Evolutionary conservation across 2,888 invertebrate species (phyloP), one percentile per base, ranked within the genome.

Genomic region (Tetanocera ferruginea): DNA sequence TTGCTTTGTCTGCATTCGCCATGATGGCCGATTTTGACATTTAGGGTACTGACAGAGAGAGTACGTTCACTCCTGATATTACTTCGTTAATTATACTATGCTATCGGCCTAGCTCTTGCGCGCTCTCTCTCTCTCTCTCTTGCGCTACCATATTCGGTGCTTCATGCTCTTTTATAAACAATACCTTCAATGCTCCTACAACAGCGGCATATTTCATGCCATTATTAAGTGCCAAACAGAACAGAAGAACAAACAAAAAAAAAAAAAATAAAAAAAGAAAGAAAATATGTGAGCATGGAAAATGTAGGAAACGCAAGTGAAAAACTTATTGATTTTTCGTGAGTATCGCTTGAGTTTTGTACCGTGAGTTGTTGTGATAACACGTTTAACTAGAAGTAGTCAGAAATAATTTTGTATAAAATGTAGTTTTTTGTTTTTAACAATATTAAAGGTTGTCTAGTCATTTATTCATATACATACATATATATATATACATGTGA

Each of bases 291-390:
- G 37, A 37, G 37, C 37, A 37, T 37, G 37, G 37, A 37, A 37
- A 37, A 4, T 37, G 37, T 37, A 37, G 37, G 19, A n/a, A 55
- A 66, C 23, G 31, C 73, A 64, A 62, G 49, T 37, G 70, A 72
- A 79, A 77, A 79, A 37, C 43, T 71, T 79, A 81, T 81, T 77
- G 80, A 81, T 81, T 81, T 79, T 79, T 76, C 79, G 67, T 31
- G 14, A 76, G 34, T 76, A 60, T 69, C 25, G 37, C 19, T 55
- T 70, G 31, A 76, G 77, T 79, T 76, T 55, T 37, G 57, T 74
- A 60, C 57, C 37, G 71, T 70, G 62, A 25, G 51, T 73, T 76
- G 69, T 49, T 37, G 80, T 76, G 72, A 70, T 62, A 78, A 76
- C 73, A 75, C 77, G 76, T 43, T 62, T 69, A 78, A 57, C 14